Conservation (phyloP, 2,113 vertebrate species). For the Axis porcinus region DNA sequence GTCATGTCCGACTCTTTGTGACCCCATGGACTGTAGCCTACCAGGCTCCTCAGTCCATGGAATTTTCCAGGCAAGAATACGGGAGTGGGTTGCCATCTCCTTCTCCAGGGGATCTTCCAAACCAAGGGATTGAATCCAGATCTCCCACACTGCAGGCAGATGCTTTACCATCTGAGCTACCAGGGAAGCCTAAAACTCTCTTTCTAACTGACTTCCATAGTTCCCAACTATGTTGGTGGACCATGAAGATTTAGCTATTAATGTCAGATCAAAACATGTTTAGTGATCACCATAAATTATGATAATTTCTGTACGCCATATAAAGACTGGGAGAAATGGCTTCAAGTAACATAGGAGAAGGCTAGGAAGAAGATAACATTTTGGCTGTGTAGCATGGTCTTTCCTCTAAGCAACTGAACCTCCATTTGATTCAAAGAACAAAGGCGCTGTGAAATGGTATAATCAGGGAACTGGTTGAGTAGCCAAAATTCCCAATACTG, state of each 20-base stretch:
- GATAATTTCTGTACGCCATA: neutral
- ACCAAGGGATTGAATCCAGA: neutral
- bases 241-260: neutral
- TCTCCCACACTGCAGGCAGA: neutral
- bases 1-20: rapidly evolving
- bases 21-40: neutral
- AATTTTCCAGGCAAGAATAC: neutral
- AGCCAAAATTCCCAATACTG: neutral
- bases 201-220: neutral
- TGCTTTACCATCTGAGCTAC: rapidly evolving
- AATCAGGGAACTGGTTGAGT: neutral
- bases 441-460: neutral
- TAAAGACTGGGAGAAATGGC: neutral
- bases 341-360: neutral
- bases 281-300: neutral
- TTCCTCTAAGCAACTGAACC: neutral
- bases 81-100: neutral
- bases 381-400: neutral
- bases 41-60: neutral
- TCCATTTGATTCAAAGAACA: neutral
- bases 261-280: neutral
- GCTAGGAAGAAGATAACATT: neutral
- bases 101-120: neutral
- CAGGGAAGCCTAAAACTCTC: neutral
- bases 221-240: neutral